Conservation (phyloP, 2,888 invertebrate genomes). For the Lordiphosa fenestrarum region DNA sequence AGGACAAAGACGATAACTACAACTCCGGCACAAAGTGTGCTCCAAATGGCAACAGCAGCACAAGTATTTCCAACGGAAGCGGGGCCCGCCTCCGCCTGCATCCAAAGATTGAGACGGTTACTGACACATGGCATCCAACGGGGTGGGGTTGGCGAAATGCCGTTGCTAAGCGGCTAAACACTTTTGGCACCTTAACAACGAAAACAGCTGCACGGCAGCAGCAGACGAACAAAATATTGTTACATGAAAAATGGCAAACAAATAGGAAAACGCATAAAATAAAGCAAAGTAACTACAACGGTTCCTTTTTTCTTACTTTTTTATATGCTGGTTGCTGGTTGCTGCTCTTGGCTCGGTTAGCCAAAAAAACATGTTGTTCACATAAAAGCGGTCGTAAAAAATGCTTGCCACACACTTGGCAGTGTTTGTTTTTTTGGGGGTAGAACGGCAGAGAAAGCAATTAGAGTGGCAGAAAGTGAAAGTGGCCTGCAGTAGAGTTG, state of each 20-base stretch:
- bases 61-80: slow-evolving; percentile 58
- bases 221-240: slow-evolving; percentile 53
- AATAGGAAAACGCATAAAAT: slow-evolving; percentile 37
- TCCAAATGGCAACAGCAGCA: slow-evolving; percentile 54
- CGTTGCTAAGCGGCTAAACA: slow-evolving; percentile 38
- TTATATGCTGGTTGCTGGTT: too few relatives aligned
- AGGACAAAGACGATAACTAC: slow-evolving; percentile 14
- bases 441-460: too few relatives aligned
- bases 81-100: slow-evolving; percentile 27
- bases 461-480: too few relatives aligned
- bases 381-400: too few relatives aligned
- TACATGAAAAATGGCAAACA: slow-evolving; percentile 49
- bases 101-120: slow-evolving; percentile 44
- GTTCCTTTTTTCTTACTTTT: too few relatives aligned
- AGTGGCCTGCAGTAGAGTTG: too few relatives aligned
- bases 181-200: slow-evolving; percentile 62
- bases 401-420: too few relatives aligned
- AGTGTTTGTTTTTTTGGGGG: too few relatives aligned
- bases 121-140: slow-evolving; percentile 5
- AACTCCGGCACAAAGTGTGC: slow-evolving; percentile 31
- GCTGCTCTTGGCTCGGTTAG: too few relatives aligned
- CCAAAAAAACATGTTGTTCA: too few relatives aligned
- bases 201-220: slow-evolving; percentile 52
- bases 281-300: too few relatives aligned
- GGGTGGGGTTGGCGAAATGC: slow-evolving; percentile 4